phyloP scores from a whole-genome alignment of 2,888 invertebrate species.

The Heliconius erato region DNA sequence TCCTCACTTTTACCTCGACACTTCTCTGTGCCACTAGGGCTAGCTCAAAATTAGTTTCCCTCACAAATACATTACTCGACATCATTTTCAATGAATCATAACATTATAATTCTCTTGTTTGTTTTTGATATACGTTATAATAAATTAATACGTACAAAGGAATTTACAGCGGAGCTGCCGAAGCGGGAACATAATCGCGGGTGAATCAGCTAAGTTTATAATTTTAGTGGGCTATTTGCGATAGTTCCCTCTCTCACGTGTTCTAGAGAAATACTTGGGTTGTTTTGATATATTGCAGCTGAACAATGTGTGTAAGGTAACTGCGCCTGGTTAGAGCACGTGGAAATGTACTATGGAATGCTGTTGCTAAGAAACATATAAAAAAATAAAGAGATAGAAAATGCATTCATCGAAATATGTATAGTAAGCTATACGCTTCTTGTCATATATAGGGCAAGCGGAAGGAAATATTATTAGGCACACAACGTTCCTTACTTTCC shows the following conservation, averaged over 20 bases:
- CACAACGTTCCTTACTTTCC: no score
- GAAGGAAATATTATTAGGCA: no score
- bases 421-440: no score
- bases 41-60: neutral
- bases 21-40: neutral
- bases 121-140: constrained; percentile 16
- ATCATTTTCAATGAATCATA: constrained; percentile 9
- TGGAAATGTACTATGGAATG: neutral
- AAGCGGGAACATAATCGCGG: constrained; percentile 37
- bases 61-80: neutral
- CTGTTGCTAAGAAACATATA: neutral
- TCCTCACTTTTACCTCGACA: neutral
- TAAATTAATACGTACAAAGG: constrained; percentile 41
- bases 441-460: no score
- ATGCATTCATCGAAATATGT: neutral
- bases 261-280: constrained; percentile 24
- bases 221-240: constrained; percentile 35
- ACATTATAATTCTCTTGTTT: constrained; percentile 4
- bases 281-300: constrained; percentile 1
- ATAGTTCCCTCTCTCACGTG: constrained; percentile 17
- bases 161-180: constrained; percentile 45
- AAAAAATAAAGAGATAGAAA: neutral
- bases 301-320: neutral
- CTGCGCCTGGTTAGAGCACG: neutral
- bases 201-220: constrained; percentile 39